A percentile compares a stretch with the other conserved stretches of the same genome.
Evolutionary conservation across 2,113 vertebrate species (phyloP).

Genomic region (Xiphophorus couchianus): DNA sequence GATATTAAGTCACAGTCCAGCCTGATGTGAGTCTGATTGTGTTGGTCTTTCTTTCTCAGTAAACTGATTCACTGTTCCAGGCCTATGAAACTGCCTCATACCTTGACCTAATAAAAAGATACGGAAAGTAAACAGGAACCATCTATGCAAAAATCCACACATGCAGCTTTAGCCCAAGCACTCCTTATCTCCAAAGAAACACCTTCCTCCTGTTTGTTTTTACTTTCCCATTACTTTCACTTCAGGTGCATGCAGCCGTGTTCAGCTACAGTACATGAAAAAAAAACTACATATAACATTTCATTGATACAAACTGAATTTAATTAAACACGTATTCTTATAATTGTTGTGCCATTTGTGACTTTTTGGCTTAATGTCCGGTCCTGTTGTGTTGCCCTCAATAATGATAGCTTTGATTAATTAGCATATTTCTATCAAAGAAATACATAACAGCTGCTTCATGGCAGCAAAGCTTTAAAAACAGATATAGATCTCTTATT

Average conservation of each 20-base stretch:
- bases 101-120: conserved; percentile 14
- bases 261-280: conserved; percentile 24
- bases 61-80: conserved; percentile 14
- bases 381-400: conserved; percentile 23
- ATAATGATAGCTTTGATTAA: conserved; percentile 18
- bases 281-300: conserved; percentile 20
- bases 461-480: too few species aligned
- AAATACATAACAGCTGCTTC: too few species aligned
- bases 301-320: conserved; percentile 42
- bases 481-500: too few species aligned
- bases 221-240: conserved; percentile 29
- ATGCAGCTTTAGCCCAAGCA: conserved; percentile 30
- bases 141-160: conserved; percentile 33
- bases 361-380: conserved; percentile 29
- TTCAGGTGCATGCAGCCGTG: conserved; percentile 11
- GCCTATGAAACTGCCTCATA: conserved; percentile 1
- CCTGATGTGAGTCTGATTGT: conserved; percentile 7
- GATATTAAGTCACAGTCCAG: conserved; percentile 7
- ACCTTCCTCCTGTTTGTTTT: conserved; percentile 59
- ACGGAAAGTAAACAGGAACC: conserved; percentile 24
- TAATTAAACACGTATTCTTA: too few species aligned
- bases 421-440: conserved; percentile 4
- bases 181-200: conserved; percentile 69
- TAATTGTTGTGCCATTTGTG: conserved; percentile 1
- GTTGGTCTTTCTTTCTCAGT: conserved; percentile 8